Conservation (phyloP, 2,113 vertebrate species). For the Pyrgilauda ruficollis region DNA sequence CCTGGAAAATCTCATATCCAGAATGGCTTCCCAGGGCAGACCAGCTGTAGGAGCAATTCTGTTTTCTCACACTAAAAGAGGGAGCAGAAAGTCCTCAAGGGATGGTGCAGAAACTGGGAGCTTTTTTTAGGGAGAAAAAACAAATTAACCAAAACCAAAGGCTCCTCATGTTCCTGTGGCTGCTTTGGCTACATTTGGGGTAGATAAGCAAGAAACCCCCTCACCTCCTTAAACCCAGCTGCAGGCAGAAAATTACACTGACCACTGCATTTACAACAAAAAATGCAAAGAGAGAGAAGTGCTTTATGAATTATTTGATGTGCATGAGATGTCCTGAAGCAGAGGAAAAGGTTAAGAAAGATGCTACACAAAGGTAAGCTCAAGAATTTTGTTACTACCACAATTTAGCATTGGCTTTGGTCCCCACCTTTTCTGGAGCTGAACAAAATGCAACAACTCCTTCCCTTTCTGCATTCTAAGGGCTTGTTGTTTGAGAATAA, state of each 20-base stretch:
- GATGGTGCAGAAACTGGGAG: not conserved
- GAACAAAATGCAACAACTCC: not conserved
- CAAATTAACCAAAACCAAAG: not conserved
- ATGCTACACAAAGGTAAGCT: not conserved
- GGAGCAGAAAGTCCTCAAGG: not conserved
- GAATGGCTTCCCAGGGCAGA: not conserved
- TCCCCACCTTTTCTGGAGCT: not conserved
- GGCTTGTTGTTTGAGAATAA: not conserved
- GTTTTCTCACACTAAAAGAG: not conserved
- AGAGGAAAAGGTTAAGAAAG: not conserved
- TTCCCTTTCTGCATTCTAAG: not conserved
- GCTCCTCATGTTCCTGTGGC: accelerated
- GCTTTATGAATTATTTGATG: not conserved
- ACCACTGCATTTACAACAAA: not conserved
- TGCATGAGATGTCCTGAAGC: not conserved
- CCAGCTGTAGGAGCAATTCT: accelerated
- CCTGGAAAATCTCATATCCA: not conserved
- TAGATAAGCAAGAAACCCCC: not conserved
- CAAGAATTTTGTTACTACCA: not conserved
- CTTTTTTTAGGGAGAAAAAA: not conserved
- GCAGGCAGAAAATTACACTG: not conserved
- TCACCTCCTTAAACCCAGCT: not conserved
- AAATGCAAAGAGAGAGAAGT: not conserved
- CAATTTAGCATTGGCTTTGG: not conserved
- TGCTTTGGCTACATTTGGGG: not conserved